Percentiles rank a stretch among this genome's conserved stretches.
Conservation (phyloP, 2,888 invertebrate species). For the Lasioglossum vierecki region DNA sequence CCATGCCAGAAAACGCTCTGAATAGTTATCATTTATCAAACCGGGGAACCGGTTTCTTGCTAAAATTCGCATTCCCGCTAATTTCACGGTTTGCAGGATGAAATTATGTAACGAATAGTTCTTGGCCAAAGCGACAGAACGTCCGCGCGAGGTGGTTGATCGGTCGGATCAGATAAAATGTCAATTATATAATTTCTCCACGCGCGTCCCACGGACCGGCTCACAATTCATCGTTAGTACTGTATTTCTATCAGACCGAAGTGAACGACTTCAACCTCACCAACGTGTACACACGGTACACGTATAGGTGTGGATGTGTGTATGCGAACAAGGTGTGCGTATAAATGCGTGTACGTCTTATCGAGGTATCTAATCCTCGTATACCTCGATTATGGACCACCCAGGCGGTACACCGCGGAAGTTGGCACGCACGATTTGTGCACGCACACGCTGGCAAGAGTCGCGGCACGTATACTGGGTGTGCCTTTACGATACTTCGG, state of each 20-base stretch:
- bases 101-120: conserved; percentile 21
- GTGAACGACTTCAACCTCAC: conserved; percentile 53
- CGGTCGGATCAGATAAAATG: conserved; percentile 44
- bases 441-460: conserved; percentile 50
- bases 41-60: background rate
- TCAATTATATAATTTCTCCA: conserved; percentile 57
- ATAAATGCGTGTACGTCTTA: conserved; percentile 63
- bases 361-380: conserved; percentile 68
- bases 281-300: conserved; percentile 3
- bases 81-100: background rate
- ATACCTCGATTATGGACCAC: conserved; percentile 75
- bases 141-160: conserved; percentile 14
- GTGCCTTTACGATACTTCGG: conserved; percentile 16
- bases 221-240: conserved; percentile 61
- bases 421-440: conserved; percentile 72
- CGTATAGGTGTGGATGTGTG: background rate
- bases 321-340: conserved; percentile 50
- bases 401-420: conserved; percentile 76
- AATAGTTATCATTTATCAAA: background rate
- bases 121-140: conserved; percentile 24
- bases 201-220: conserved; percentile 8
- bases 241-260: conserved; percentile 52
- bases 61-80: background rate
- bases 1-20: background rate
- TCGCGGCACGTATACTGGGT: conserved; percentile 55